These are phyloP conservation scores for Chelonoidis abingdonii DNA, from an alignment of 2,113 vertebrate genomes.

Conservation along the genomic window DNA sequence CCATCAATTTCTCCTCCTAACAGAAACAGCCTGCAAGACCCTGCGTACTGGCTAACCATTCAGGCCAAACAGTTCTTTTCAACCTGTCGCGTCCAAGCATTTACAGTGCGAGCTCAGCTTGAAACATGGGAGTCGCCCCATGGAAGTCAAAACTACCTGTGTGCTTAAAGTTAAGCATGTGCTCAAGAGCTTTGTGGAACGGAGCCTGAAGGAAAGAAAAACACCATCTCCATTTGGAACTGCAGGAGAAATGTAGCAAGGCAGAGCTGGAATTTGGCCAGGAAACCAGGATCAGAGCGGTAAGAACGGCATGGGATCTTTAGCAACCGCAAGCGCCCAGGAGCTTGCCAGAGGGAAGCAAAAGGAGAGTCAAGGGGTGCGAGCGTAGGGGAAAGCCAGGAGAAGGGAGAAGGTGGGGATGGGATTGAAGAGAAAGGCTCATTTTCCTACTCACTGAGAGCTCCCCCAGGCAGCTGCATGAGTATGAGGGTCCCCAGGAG, in stretches of 20 bases:
- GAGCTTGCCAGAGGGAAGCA: accelerated
- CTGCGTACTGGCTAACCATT: background rate
- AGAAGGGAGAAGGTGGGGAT: background rate
- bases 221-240: background rate
- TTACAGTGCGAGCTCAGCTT: background rate
- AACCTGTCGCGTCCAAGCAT: background rate
- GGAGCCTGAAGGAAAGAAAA: background rate
- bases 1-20: background rate
- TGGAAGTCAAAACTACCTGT: background rate
- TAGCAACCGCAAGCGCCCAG: background rate
- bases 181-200: background rate
- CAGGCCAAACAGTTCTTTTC: background rate
- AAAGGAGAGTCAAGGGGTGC: background rate
- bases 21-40: background rate
- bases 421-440: background rate
- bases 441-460: slow-evolving; percentile 24
- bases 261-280: background rate
- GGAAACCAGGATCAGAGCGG: background rate
- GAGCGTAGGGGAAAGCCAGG: accelerated
- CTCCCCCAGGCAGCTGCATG: accelerated
- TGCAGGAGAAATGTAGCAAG: background rate
- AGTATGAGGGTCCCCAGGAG: background rate
- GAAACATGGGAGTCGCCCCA: background rate
- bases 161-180: background rate
- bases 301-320: background rate